Conservation (phyloP, 2,113 vertebrate species). For the Anthoscopus minutus region DNA sequence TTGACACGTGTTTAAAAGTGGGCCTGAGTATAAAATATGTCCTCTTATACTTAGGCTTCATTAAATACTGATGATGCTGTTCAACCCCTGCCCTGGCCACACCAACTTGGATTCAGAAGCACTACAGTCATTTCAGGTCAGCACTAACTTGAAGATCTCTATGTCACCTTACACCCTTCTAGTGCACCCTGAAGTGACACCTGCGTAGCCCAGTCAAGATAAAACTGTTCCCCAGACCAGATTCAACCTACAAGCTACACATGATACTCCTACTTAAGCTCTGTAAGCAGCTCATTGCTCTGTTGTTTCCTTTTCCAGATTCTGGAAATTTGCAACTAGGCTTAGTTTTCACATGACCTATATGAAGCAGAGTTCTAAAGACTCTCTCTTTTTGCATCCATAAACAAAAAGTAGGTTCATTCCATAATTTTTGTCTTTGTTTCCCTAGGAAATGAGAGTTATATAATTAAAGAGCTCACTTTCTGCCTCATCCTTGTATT, state of each 20-base stretch:
- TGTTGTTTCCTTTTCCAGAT: background rate
- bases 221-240: background rate
- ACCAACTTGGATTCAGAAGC: background rate
- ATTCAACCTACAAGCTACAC: background rate
- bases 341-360: background rate
- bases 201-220: background rate
- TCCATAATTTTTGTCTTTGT: background rate
- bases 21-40: background rate
- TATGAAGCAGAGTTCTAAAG: background rate
- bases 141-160: background rate
- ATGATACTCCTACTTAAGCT: background rate
- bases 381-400: background rate
- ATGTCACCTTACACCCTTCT: background rate
- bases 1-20: background rate
- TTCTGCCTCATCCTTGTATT: background rate
- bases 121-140: background rate
- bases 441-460: background rate
- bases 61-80: background rate
- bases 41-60: background rate
- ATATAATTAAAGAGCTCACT: background rate
- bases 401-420: background rate
- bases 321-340: background rate
- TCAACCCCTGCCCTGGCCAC: background rate
- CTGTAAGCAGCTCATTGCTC: background rate
- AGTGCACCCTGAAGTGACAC: background rate